Conservation (phyloP, 2,113 vertebrate genomes). For the Gopherus evgoodei region DNA sequence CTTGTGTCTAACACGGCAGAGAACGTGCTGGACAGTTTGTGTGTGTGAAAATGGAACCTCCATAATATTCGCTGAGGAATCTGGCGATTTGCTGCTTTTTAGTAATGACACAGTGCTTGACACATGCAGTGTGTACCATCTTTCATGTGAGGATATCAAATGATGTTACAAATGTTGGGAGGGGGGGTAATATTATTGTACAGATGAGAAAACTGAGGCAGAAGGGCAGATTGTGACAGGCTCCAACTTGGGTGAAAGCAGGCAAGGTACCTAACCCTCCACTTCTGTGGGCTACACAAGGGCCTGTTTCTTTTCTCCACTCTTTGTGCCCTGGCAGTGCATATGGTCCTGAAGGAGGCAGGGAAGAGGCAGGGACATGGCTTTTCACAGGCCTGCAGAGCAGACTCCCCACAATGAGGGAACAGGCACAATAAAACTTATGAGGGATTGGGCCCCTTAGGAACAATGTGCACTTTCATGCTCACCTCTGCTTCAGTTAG, state of each 20-base stretch:
- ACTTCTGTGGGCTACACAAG: neutral
- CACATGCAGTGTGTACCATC: neutral
- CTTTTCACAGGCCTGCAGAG: neutral
- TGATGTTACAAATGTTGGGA: neutral
- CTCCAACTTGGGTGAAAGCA: neutral
- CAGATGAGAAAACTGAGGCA: neutral
- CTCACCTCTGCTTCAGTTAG: neutral
- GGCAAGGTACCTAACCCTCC: neutral
- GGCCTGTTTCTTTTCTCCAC: neutral
- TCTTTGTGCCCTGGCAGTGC: neutral
- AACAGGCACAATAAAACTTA: accelerated
- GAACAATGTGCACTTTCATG: accelerated
- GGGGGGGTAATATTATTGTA: neutral
- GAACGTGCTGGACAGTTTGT: neutral
- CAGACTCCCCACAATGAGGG: neutral
- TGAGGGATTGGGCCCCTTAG: accelerated
- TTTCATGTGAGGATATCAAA: neutral
- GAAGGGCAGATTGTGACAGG: neutral
- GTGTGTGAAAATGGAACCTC: neutral
- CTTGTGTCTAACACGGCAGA: conserved; percentile 19
- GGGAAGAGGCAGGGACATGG: neutral
- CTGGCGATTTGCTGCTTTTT: neutral
- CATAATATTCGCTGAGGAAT: neutral
- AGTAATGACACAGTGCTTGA: neutral
- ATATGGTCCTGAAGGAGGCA: neutral